Conservation (phyloP, 2,113 vertebrate species). For the Amblyornis subalaris region DNA sequence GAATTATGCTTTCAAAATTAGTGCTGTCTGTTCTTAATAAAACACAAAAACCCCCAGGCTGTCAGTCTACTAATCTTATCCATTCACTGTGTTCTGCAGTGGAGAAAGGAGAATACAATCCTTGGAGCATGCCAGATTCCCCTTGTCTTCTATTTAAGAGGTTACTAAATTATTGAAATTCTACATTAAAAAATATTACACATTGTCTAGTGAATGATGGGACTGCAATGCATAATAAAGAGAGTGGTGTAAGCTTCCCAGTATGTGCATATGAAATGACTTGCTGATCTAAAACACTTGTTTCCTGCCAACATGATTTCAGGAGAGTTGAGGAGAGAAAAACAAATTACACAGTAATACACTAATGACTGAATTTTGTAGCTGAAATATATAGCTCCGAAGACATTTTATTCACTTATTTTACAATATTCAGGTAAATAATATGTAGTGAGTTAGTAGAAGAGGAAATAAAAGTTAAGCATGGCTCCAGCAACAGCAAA, state of each 20-base stretch:
- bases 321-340: background rate
- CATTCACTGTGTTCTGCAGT: background rate
- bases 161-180: conserved; percentile 17
- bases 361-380: background rate
- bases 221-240: background rate
- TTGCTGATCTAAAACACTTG: background rate
- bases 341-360: background rate
- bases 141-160: background rate
- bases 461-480: background rate
- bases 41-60: background rate
- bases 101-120: background rate
- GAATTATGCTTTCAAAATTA: background rate
- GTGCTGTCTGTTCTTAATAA: background rate
- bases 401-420: background rate
- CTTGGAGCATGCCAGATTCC: background rate
- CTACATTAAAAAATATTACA: background rate
- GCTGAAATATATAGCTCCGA: background rate
- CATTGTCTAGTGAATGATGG: background rate
- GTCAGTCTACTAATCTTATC: background rate
- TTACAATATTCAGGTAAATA: background rate
- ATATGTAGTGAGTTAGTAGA: background rate
- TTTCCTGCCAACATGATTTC: background rate
- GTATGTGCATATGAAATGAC: background rate
- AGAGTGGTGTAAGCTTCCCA: background rate
- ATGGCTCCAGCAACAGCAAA: background rate